These are phyloP conservation scores for Dendronephthya gigantea DNA, from an alignment of 64 coral and sea anemone genomes.

Conservation along the genomic window DNA sequence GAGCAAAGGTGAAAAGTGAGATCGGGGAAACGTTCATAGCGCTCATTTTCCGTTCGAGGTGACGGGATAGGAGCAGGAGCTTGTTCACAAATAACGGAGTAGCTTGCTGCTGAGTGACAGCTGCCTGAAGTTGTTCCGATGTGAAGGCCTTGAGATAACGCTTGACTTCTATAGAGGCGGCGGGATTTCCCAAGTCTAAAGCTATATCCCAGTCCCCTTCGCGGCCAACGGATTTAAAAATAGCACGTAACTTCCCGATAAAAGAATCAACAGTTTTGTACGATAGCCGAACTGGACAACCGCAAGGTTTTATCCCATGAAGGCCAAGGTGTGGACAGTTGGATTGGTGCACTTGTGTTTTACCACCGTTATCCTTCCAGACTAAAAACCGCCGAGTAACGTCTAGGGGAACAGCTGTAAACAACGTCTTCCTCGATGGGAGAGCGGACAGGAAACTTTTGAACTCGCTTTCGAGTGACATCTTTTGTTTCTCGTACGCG, in stretches of 20 bases:
- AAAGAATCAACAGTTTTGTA: slow-evolving; percentile 31
- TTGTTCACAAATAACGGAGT: slow-evolving; percentile 32
- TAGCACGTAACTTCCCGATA: slow-evolving; percentile 34
- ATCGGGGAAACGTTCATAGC: not conserved
- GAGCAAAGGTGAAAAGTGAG: not conserved
- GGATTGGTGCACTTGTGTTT: slow-evolving; percentile 33
- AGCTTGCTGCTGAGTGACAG: slow-evolving; percentile 18
- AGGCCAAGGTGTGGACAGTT: slow-evolving; percentile 18
- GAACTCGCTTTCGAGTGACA: not conserved
- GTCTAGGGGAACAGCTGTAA: slow-evolving; percentile 34
- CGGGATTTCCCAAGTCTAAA: slow-evolving; percentile 28
- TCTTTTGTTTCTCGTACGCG: not conserved
- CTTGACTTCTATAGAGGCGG: not conserved
- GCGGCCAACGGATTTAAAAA: slow-evolving; percentile 22
- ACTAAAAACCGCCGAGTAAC: slow-evolving; percentile 36
- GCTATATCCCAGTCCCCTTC: slow-evolving; percentile 2
- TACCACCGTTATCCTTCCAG: slow-evolving; percentile 29
- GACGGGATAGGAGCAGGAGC: not conserved
- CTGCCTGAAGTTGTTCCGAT: slow-evolving; percentile 20
- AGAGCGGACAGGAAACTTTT: slow-evolving; percentile 24
- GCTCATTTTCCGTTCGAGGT: not conserved
- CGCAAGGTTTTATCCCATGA: not conserved
- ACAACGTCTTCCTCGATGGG: slow-evolving; percentile 14
- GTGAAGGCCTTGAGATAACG: not conserved
- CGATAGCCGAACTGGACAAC: slow-evolving; percentile 13